phyloP scores from a whole-genome alignment of 2,797 vertebrate species.

The Coregonus ussuriensis region DNA sequence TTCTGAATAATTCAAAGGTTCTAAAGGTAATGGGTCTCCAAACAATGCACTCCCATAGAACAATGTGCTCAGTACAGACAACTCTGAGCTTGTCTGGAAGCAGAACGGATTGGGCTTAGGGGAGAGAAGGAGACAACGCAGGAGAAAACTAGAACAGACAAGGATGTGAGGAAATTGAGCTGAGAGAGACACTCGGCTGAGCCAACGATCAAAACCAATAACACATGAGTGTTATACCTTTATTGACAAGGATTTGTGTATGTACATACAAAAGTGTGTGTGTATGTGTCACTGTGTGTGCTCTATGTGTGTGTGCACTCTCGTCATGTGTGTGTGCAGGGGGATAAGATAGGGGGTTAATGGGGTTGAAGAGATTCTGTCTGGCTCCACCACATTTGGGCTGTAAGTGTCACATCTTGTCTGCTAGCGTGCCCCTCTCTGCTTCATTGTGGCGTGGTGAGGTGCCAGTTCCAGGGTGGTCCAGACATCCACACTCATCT shows the following conservation, averaged over 20 bases:
- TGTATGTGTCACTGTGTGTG: neutral
- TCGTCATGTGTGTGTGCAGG: neutral
- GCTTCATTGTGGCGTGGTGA: constrained; percentile 10
- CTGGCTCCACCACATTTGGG: constrained; percentile 26
- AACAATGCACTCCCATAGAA: neutral
- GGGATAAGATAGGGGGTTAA: neutral
- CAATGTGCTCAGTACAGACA: neutral
- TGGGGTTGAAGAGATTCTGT: constrained; percentile 17
- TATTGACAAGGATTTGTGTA: neutral
- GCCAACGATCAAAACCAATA: neutral
- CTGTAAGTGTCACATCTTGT: constrained; percentile 38
- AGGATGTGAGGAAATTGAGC: neutral
- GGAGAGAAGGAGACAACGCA: neutral
- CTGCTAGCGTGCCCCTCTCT: neutral
- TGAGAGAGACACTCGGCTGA: neutral
- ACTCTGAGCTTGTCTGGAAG: neutral
- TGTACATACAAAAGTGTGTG: neutral
- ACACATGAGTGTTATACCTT: neutral
- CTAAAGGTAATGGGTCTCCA: neutral
- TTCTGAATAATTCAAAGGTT: neutral
- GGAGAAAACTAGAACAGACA: neutral
- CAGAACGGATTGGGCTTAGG: neutral
- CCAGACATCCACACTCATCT: constrained; percentile 12
- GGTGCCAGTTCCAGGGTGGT: constrained; percentile 53
- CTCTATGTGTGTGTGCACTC: neutral